phyloP scores from a whole-genome alignment of 2,888 invertebrate genomes.

The Amiota mariae region DNA sequence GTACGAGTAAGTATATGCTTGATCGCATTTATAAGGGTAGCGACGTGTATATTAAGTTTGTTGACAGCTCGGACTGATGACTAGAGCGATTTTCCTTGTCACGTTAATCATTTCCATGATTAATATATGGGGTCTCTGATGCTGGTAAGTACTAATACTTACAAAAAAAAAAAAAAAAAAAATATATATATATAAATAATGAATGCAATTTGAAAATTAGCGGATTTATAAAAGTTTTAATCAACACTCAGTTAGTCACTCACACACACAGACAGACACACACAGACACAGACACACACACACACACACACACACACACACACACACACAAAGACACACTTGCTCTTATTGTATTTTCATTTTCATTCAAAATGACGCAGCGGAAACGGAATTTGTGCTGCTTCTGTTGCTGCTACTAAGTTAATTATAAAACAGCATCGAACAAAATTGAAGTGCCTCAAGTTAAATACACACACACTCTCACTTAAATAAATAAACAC shows the following conservation, averaged over 20 bases:
- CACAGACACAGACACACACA: neutral
- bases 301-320: neutral
- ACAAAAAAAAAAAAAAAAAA: neutral
- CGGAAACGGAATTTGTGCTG: constrained; percentile 22
- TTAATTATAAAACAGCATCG: constrained; percentile 23
- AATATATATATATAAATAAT: too few species aligned
- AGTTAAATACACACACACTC: neutral
- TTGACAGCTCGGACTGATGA: too few species aligned
- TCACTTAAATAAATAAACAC: neutral
- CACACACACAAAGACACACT: neutral
- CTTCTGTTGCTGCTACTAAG: neutral
- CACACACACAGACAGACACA: neutral
- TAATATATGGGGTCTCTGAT: too few species aligned
- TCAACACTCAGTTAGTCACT: neutral
- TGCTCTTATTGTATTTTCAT: neutral
- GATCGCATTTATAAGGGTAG: too few species aligned
- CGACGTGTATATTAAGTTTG: too few species aligned
- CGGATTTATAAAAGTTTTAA: neutral
- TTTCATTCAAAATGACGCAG: neutral
- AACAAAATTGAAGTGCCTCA: neutral
- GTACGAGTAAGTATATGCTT: too few species aligned
- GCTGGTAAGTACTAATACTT: too few species aligned
- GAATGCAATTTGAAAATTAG: too few species aligned
- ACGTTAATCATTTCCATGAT: too few species aligned
- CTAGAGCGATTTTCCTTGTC: too few species aligned